These are phyloP conservation scores for Sternotherus odoratus DNA, from an alignment of 2,797 vertebrate genomes.

Conservation along the genomic window DNA sequence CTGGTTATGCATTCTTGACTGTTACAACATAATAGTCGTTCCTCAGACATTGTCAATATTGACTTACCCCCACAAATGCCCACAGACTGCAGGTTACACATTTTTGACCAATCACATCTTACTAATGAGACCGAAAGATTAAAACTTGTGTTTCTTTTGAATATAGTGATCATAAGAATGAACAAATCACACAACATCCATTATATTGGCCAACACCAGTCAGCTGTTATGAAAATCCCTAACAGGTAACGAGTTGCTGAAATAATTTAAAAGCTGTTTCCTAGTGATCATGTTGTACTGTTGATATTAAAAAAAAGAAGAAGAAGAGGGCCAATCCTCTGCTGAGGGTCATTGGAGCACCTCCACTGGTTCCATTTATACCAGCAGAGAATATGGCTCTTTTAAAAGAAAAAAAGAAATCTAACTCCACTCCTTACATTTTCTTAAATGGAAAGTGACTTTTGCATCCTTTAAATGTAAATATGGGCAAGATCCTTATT, in stretches of 20 bases:
- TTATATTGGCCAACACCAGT: slow-evolving; percentile 40
- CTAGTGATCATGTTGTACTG: slow-evolving; percentile 20
- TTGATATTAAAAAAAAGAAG: not conserved
- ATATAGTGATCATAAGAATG: slow-evolving; percentile 9
- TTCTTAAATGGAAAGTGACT: slow-evolving; percentile 33
- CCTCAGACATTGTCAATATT: slow-evolving; percentile 46
- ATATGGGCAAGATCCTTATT: slow-evolving; percentile 60
- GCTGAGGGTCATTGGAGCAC: not conserved
- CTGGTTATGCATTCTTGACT: slow-evolving; percentile 49
- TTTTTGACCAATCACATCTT: slow-evolving; percentile 51
- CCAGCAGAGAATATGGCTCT: slow-evolving; percentile 5
- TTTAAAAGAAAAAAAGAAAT: not conserved
- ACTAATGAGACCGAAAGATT: slow-evolving; percentile 59
- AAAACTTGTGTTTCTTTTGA: slow-evolving; percentile 41
- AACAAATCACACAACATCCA: slow-evolving; percentile 48
- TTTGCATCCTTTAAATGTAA: slow-evolving; percentile 52
- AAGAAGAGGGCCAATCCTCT: not conserved
- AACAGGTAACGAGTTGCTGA: slow-evolving; percentile 35
- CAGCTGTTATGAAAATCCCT: slow-evolving; percentile 44
- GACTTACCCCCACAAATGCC: slow-evolving; percentile 37
- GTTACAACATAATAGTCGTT: slow-evolving; percentile 52
- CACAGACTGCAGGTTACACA: slow-evolving; percentile 18
- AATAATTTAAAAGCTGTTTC: slow-evolving; percentile 48
- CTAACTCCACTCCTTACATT: not conserved
- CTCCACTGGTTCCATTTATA: not conserved